phyloP scores from a whole-genome alignment of 2,888 invertebrate species.

The Drosophila cyrtoloma region DNA sequence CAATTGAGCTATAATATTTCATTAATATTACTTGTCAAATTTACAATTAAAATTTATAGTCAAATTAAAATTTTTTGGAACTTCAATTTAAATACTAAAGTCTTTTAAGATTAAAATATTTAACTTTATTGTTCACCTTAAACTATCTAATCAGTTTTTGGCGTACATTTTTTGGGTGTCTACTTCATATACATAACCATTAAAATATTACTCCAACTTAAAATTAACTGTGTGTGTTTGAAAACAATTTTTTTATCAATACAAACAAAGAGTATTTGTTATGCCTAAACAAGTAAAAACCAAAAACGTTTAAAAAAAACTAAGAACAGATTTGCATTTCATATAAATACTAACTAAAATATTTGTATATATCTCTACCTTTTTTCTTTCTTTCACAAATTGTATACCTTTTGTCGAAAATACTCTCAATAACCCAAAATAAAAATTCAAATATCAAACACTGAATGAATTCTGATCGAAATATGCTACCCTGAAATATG shows the following conservation, averaged over 20 bases:
- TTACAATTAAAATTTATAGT: slow-evolving; percentile 19
- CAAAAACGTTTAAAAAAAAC: slow-evolving; percentile 17
- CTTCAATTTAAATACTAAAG: slow-evolving; percentile 20
- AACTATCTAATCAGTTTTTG: slow-evolving; percentile 48
- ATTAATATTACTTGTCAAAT: slow-evolving; percentile 19
- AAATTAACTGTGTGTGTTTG: slow-evolving; percentile 58
- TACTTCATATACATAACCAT: slow-evolving; percentile 51
- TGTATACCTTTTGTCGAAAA: slow-evolving; percentile 63
- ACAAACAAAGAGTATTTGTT: slow-evolving; percentile 41
- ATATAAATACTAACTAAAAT: slow-evolving; percentile 71
- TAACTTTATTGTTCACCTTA: slow-evolving; percentile 44
- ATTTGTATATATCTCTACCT: slow-evolving; percentile 80
- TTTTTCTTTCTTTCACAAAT: slow-evolving; percentile 71
- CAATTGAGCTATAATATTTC: slow-evolving; percentile 28
- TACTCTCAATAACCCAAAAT: slow-evolving; percentile 47
- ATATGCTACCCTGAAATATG: slow-evolving; percentile 76
- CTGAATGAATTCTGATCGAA: slow-evolving; percentile 72
- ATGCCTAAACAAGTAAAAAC: slow-evolving; percentile 30
- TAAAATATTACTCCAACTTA: slow-evolving; percentile 47
- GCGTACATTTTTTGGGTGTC: slow-evolving; percentile 65
- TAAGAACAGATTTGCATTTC: slow-evolving; percentile 59
- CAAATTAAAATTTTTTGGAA: slow-evolving; percentile 23
- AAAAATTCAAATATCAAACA: slow-evolving; percentile 49
- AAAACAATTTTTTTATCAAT: slow-evolving; percentile 36
- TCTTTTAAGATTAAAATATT: slow-evolving; percentile 29